phyloP scores from a whole-genome alignment of 2,113 vertebrate species.

The Trichechus manatus region DNA sequence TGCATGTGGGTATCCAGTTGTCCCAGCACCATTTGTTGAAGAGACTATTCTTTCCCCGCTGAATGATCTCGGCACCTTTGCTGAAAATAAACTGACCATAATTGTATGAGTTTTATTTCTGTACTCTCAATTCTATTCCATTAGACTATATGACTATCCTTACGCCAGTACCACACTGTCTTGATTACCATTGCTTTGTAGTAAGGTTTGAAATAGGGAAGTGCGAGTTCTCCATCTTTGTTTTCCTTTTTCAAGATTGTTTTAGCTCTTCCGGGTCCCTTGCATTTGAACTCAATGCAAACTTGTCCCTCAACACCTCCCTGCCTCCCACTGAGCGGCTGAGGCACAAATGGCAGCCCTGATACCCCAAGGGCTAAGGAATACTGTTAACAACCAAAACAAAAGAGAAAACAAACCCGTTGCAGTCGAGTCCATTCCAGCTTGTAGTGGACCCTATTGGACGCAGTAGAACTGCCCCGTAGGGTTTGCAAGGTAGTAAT shows the following conservation, averaged over 20 bases:
- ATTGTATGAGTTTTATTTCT: too few species aligned
- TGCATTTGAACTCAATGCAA: background rate
- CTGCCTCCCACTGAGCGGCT: background rate
- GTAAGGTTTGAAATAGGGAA: background rate
- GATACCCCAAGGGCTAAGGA: background rate
- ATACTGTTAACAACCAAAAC: background rate
- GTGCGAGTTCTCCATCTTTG: background rate
- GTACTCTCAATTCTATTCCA: background rate
- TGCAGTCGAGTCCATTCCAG: too few species aligned
- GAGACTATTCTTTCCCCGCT: background rate
- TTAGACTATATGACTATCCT: rapidly evolving
- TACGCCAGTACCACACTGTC: background rate
- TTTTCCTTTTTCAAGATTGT: background rate
- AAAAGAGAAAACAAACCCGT: background rate
- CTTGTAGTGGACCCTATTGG: background rate
- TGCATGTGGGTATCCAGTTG: background rate
- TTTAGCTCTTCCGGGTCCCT: background rate
- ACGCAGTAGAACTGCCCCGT: background rate
- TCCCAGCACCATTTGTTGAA: background rate
- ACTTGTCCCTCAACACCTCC: background rate
- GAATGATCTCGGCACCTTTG: background rate
- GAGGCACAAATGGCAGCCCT: rapidly evolving
- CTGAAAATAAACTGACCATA: background rate
- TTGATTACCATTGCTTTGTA: rapidly evolving
- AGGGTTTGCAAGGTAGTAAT: background rate